Evolutionary conservation across 2,113 vertebrate species (phyloP).

Genomic region (Nesoenas mayeri): DNA sequence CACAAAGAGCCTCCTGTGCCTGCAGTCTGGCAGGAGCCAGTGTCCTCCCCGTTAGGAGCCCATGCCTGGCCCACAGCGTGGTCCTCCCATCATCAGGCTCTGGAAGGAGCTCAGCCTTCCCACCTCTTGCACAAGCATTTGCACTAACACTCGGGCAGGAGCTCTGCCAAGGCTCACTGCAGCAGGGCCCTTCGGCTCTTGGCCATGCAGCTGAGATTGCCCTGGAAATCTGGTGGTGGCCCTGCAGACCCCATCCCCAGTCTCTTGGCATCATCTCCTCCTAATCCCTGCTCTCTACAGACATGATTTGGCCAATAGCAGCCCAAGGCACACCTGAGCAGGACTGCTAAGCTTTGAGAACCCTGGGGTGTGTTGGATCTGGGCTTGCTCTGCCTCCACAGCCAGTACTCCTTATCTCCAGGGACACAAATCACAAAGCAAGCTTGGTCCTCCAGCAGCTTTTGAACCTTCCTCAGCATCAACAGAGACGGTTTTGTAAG

Average conservation of each 20-base stretch:
- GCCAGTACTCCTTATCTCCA: not conserved
- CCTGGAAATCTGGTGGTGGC: not conserved
- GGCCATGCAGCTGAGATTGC: accelerated
- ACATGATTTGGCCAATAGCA: not conserved
- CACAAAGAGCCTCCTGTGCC: constrained; percentile 41
- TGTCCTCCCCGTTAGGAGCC: not conserved
- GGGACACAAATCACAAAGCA: not conserved
- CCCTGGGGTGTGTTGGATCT: accelerated
- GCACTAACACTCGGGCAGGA: not conserved
- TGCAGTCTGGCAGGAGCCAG: accelerated
- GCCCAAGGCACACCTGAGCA: accelerated
- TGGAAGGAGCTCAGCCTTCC: not conserved
- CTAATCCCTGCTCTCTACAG: not conserved
- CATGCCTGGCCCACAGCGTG: accelerated
- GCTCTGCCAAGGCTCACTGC: not conserved
- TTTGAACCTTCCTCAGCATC: not conserved
- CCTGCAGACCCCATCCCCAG: not conserved
- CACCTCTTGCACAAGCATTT: not conserved
- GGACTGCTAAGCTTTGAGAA: accelerated
- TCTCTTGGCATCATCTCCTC: not conserved
- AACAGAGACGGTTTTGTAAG: not conserved
- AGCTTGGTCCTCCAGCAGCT: not conserved
- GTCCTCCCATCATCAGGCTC: not conserved
- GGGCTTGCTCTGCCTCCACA: not conserved
- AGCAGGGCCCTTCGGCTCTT: accelerated